Evolutionary conservation across 2,113 vertebrate genomes (phyloP), one percentile per base, ranked within the genome.

Genomic region (Salminus brasiliensis): DNA sequence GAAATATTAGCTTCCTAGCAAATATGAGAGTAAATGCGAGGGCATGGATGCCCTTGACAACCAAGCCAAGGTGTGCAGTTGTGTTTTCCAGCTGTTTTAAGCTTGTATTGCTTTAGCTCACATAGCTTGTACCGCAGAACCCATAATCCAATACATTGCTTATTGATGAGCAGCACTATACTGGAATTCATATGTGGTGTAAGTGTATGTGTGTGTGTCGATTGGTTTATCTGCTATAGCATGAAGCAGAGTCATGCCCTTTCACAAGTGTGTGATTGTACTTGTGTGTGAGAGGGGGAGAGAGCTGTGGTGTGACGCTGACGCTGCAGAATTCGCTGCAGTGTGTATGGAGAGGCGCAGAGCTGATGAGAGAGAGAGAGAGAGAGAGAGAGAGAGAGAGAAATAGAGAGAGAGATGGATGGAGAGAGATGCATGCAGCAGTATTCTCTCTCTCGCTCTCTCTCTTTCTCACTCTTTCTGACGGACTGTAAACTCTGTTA

Each of bases 311-410:
- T 52, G 72, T 60, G 62, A 34, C 59, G 74, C 86, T 88, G 85
- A 87, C 65, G 60, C 84, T 73, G 87, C 90, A 90, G 81, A 86
- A 87, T 81, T 76, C 69, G 81, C 81, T 85, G 85, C 88, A 87
- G 88, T 84, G 30, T 81, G 63, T 77, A 25, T 84, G 63, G 74
- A 11, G 63, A 78, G 72, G 47, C 63, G 67, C 66, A 39, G 57
- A 75, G 43, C 41, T 78, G 79, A 81, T 72, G 32, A 43, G 27
- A 55, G 70, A 74, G 47, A 65, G 84, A 55, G 79, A 72, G 76
- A 80, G 41, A 45, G 63, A 71, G 62, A 55, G 74, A 30, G 59
- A 45, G 70, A 23, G 57, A 67, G 41, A 53, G 16, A 62, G 62
- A 57, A 34, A 41, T 9, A 45, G 75, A 39, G 74, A 47, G 76